phyloP scores from a whole-genome alignment of 2,797 vertebrate genomes.

The Argya squamiceps region DNA sequence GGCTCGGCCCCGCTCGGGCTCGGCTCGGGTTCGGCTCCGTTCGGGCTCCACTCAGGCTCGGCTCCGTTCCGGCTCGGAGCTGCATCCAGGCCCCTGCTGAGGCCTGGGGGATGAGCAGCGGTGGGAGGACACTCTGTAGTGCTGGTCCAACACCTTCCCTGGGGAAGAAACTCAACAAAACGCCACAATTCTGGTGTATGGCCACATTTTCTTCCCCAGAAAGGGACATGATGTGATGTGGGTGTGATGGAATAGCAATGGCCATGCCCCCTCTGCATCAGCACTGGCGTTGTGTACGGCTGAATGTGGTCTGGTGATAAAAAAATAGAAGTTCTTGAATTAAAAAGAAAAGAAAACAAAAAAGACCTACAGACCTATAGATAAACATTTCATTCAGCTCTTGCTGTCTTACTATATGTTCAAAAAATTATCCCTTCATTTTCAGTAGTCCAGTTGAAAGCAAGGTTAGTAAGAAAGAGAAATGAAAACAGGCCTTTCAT shows the following conservation, averaged over 20 bases:
- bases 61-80: background rate
- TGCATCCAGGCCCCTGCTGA: rapidly evolving
- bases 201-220: rapidly evolving
- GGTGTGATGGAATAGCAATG: background rate
- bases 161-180: background rate
- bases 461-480: background rate
- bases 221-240: background rate
- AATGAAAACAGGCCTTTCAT: background rate
- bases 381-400: background rate
- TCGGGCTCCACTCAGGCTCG: background rate
- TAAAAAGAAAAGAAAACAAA: background rate
- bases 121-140: rapidly evolving
- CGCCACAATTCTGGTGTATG: rapidly evolving
- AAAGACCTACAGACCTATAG: background rate
- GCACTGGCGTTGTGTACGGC: background rate
- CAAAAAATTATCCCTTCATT: background rate
- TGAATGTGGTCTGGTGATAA: background rate
- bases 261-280: background rate
- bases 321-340: background rate
- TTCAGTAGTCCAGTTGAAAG: background rate
- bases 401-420: background rate
- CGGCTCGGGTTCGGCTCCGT: too few relatives aligned
- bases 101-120: background rate
- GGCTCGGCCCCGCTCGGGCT: too few relatives aligned
- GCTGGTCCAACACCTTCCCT: rapidly evolving